Conservation (phyloP, 2,888 invertebrate genomes). For the Bugula neritina region DNA sequence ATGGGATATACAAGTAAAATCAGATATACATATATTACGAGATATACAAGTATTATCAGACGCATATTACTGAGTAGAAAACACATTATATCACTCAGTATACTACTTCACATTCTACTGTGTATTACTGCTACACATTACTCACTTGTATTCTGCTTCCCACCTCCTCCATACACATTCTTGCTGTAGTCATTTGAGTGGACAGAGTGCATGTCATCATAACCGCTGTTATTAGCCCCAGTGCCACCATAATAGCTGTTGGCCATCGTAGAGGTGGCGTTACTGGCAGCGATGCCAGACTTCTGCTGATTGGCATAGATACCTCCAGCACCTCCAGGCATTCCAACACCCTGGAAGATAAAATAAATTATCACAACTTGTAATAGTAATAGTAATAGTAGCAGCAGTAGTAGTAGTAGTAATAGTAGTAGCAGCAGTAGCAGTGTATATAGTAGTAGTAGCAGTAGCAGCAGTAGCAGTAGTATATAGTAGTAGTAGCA, state of each 20-base stretch:
- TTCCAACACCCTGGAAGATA: slow-evolving; percentile 28
- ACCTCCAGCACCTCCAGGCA: slow-evolving; percentile 30
- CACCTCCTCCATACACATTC: not conserved
- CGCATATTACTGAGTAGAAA: too few species aligned
- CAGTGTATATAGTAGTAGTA: not conserved
- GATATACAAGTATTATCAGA: too few species aligned
- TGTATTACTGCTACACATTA: too few species aligned
- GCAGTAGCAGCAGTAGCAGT: not conserved
- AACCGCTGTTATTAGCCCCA: not conserved
- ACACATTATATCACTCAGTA: too few species aligned
- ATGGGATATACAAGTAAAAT: not conserved
- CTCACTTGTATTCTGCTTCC: too few species aligned
- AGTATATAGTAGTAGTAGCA: too few species aligned
- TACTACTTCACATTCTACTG: too few species aligned
- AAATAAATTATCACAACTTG: not conserved
- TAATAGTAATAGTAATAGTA: not conserved
- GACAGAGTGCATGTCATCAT: not conserved
- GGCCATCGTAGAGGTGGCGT: not conserved
- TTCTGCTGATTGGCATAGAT: slow-evolving; percentile 23
- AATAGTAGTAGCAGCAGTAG: not conserved
- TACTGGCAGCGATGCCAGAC: not conserved
- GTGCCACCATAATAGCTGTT: not conserved
- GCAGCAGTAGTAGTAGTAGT: not conserved
- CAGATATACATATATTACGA: not conserved
- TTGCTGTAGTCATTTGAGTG: slow-evolving; percentile 8